Evolutionary conservation across 2,888 invertebrate genomes (phyloP), one percentile per base, ranked within the genome.

Genomic region (Drosophila ochracea): DNA sequence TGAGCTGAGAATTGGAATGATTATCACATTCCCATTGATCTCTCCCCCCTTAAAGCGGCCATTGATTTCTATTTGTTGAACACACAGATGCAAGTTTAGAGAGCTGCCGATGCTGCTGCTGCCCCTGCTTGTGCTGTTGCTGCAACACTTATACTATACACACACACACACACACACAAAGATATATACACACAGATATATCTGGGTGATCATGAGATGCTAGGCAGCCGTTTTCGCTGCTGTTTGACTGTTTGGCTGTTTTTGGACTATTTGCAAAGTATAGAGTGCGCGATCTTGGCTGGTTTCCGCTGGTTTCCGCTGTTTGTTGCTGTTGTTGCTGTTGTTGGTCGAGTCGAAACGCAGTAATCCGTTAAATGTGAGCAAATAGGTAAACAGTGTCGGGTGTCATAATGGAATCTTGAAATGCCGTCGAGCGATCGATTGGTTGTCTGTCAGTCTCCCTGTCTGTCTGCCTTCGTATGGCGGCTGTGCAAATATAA

Each of bases 361-460:
- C 90, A 92, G 92, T 91, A 92, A 92, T 92, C 92, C 92, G 92
- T 92, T 92, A 92, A 92, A 92, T 92, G 91, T 92, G 90, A 84
- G 91, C 91, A 92, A 91, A 91, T 85, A 91, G 76, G 70, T 70
- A 79, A 80, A 79, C 76, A 87, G 86, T 84, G 78, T 90, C 89
- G 82, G 70, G 89, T 90, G 82, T 87, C 91, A 84, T 90, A 85
- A 85, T 90, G 83, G 79, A 76, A 76, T 73, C 74, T 73, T 68
- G 55, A 71, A 66, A 53, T 47, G 65, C 65, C 67, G 58, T 63
- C 67, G 19, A 55, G 30, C 62, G 55, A 60, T 81, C 68, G 71
- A 75, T 70, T 57, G 69, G 65, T 68, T 75, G 82, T 82, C 54
- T 73, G 82, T 13, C 21, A 13, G 43, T 43, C 43, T 43, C 11